Percentiles rank a stretch among this genome's conserved stretches.
Evolutionary conservation across 2,113 vertebrate species (phyloP).

Genomic region (Rhinopomastus cyanomelas): DNA sequence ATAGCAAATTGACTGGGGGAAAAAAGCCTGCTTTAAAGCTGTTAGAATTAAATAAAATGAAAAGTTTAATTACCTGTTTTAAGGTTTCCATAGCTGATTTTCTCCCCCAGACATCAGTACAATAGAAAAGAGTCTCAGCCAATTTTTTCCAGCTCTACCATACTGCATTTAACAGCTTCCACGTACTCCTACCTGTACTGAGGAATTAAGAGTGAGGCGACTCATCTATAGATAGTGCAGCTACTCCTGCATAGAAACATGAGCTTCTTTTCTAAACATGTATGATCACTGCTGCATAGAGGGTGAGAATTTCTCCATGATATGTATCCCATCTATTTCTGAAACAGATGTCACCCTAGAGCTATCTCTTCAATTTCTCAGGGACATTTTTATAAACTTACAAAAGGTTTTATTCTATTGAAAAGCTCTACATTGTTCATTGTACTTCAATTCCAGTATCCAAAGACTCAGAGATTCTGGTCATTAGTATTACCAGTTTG

Average conservation of each 20-base stretch:
- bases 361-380: not conserved
- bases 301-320: not conserved
- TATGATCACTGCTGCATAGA: not conserved
- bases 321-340: not conserved
- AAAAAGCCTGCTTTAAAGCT: fast-evolving
- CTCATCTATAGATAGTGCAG: not conserved
- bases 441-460: not conserved
- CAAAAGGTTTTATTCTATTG: not conserved
- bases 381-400: not conserved
- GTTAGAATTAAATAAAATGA: not conserved
- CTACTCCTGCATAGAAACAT: not conserved
- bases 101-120: not conserved
- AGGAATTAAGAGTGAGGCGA: not conserved
- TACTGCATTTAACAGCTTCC: not conserved
- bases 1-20: not conserved
- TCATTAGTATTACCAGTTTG: not conserved
- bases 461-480: not conserved
- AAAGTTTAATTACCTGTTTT: not conserved
- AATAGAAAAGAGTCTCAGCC: not conserved
- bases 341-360: not conserved
- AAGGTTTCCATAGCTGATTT: not conserved
- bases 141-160: not conserved
- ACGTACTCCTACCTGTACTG: not conserved
- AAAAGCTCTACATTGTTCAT: not conserved
- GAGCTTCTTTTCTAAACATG: not conserved